Evolutionary conservation across 2,888 invertebrate species (phyloP), one percentile per base, ranked within the genome.

Genomic region (Teleogryllus oceanicus): DNA sequence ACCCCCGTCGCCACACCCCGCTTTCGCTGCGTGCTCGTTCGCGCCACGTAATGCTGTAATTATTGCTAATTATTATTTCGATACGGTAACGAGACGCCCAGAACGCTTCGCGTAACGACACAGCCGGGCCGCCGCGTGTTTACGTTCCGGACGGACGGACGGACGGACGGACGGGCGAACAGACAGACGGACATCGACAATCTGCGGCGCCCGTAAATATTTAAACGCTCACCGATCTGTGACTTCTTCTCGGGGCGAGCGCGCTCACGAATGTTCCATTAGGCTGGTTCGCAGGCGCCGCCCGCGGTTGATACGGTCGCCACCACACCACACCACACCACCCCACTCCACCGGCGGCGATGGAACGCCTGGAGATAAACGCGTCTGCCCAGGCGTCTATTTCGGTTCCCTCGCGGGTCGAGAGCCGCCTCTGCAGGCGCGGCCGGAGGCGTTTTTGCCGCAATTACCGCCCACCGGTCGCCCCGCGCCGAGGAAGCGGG

Each of bases 11-110:
- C 13, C 62, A 13, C 13, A 13, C n/a, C 62, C 62, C 1, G 62
- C 62, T n/a, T n/a, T n/a, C 62, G n/a, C n/a, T n/a, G 62, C 62
- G 16, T 62, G n/a, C n/a, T 62, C 62, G 62, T 62, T 62, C 62
- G 62, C 62, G 62, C 62, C 62, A 62, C 62, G 62, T 62, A 62
- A 62, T 62, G 62, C 62, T 62, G 62, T 62, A 62, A 62, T 62
- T 62, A 62, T 62, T 62, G 62, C 62, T 62, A 62, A 62, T 62
- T 62, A 62, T 62, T 62, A 62, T 62, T 62, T 62, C 62, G 62
- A 62, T 62, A 62, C 62, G 62, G 62, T 62, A 62, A 62, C 62
- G 62, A 62, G 62, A n/a, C n/a, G n/a, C 62, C n/a, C 62, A 8
- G 62, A 13, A 18, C 62, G 62, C 13, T n/a, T 62, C 62, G 62